Percentiles rank a stretch among this genome's conserved stretches.
These are phyloP conservation scores for Coptodon bakossiorum DNA, from an alignment of 2,113 vertebrate genomes.

Conservation along the genomic window DNA sequence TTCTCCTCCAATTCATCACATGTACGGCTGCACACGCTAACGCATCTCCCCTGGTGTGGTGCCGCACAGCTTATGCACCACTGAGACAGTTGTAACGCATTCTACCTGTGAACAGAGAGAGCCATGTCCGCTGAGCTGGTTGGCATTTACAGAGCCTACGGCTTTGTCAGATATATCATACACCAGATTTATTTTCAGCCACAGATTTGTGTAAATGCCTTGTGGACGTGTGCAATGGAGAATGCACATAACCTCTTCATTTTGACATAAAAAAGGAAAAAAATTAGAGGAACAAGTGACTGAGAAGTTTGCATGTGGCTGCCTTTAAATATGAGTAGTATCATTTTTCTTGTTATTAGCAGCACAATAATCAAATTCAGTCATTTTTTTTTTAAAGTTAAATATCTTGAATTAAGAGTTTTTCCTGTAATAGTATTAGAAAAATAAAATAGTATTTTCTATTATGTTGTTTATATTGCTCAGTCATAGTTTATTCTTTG, in stretches of 20 bases:
- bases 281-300: not conserved
- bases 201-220: not conserved
- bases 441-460: not conserved
- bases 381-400: rapidly evolving
- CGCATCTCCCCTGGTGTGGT: not conserved
- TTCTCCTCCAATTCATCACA: not conserved
- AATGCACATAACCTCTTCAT: not conserved
- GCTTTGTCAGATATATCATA: not conserved
- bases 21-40: not conserved
- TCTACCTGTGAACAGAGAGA: not conserved
- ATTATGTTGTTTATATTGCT: not conserved
- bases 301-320: not conserved
- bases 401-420: not conserved
- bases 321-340: not conserved
- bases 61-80: not conserved
- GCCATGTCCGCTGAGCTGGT: not conserved
- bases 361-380: not conserved
- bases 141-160: not conserved
- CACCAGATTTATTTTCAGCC: not conserved
- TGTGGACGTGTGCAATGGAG: not conserved
- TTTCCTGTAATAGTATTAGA: not conserved
- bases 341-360: not conserved
- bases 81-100: not conserved
- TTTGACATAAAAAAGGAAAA: not conserved
- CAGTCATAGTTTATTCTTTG: not conserved